phyloP scores from a whole-genome alignment of 1,140 invertebrate species.

The Lucilia sericata region DNA sequence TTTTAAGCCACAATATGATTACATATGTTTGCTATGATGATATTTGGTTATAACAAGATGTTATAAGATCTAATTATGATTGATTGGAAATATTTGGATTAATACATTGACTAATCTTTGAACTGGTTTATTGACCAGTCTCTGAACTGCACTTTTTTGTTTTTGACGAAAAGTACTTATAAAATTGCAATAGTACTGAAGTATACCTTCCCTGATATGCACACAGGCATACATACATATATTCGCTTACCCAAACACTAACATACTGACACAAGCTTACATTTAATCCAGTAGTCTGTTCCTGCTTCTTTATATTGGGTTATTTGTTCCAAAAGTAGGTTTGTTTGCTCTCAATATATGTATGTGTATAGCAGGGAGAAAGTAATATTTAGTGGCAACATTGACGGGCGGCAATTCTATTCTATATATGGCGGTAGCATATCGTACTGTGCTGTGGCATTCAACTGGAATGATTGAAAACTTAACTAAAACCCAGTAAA shows the following conservation, averaged over 20 bases:
- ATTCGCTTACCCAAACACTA: neutral
- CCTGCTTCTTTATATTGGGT: neutral
- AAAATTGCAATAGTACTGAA: too few relatives aligned
- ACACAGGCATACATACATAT: neutral
- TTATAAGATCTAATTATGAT: too few relatives aligned
- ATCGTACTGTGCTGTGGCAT: slow-evolving; percentile 3
- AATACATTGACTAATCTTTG: too few relatives aligned
- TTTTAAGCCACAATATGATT: too few relatives aligned
- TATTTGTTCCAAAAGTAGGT: neutral
- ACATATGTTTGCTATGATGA: too few relatives aligned
- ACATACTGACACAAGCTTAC: neutral
- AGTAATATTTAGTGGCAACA: neutral
- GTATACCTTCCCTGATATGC: too few relatives aligned
- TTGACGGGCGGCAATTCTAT: neutral
- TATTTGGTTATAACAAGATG: too few relatives aligned
- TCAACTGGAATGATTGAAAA: slow-evolving; percentile 27
- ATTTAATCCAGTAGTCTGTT: neutral
- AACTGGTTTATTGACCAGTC: too few relatives aligned
- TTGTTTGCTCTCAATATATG: neutral
- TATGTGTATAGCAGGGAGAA: neutral
- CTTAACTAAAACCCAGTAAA: slow-evolving; percentile 26
- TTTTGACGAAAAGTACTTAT: too few relatives aligned
- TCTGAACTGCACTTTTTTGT: too few relatives aligned
- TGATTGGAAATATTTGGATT: too few relatives aligned
- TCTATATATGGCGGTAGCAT: neutral